phyloP scores from a whole-genome alignment of 2,797 vertebrate species.

The Scyliorhinus canicula region DNA sequence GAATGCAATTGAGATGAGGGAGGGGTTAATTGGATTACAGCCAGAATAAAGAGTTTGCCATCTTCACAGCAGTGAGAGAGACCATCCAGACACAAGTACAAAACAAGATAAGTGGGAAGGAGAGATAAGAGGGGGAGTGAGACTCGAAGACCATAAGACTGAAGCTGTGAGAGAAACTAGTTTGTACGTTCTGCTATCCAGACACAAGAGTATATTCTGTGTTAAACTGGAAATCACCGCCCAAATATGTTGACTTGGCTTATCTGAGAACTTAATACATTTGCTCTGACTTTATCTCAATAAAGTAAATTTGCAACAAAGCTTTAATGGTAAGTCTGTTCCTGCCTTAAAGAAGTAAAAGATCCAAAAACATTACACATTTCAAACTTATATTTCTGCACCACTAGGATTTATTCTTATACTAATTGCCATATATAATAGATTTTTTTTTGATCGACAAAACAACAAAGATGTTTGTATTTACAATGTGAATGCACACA shows the following conservation, averaged over 20 bases:
- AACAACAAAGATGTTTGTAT: background rate
- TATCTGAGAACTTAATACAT: background rate
- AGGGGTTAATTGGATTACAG: no score
- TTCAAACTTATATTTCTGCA: background rate
- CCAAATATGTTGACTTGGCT: background rate
- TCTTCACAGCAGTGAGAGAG: no score
- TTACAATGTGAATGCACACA: slow-evolving; percentile 12
- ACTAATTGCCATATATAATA: background rate
- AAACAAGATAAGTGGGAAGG: no score
- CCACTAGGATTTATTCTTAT: background rate
- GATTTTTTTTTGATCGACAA: background rate
- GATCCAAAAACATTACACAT: background rate
- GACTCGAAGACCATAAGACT: background rate
- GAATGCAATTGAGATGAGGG: no score
- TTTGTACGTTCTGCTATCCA: background rate
- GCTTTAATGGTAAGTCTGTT: background rate
- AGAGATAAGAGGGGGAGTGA: no score
- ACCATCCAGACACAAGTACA: no score
- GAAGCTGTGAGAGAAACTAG: background rate
- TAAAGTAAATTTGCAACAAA: background rate
- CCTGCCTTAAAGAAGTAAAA: background rate
- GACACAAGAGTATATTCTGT: background rate
- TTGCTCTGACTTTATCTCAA: background rate
- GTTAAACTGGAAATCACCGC: background rate
- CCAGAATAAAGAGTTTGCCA: no score